Evolutionary conservation across 2,888 invertebrate species (phyloP).

Genomic region (Ditula angustiorana): DNA sequence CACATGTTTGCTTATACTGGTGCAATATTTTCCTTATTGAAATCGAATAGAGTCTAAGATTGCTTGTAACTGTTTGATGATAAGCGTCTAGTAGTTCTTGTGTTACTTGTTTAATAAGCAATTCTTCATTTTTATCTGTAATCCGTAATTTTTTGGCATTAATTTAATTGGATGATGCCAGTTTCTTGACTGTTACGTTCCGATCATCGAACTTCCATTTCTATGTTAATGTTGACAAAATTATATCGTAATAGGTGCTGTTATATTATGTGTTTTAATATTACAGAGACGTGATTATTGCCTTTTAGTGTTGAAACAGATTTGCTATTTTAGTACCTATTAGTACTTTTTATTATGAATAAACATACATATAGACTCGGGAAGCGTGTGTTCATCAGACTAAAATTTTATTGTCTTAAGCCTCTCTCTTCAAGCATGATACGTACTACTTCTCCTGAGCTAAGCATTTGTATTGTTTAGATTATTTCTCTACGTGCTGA

Average conservation of each 20-base stretch:
- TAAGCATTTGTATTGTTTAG: no score
- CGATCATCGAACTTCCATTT: not conserved
- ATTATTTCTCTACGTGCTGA: no score
- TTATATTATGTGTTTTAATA: not conserved
- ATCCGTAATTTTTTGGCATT: not conserved
- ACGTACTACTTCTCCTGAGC: no score
- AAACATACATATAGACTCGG: no score
- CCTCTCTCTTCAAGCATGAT: no score
- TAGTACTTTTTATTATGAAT: no score
- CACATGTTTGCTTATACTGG: not conserved
- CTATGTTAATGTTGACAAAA: not conserved
- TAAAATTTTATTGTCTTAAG: no score
- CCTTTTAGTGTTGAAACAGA: not conserved
- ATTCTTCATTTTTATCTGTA: slow-evolving; percentile 21
- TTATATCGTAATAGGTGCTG: not conserved
- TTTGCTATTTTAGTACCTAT: no score
- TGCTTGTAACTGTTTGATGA: not conserved
- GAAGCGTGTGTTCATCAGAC: no score
- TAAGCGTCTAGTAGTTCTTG: not conserved
- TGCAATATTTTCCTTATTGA: not conserved
- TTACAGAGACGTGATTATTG: not conserved
- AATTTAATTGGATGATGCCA: slow-evolving; percentile 18
- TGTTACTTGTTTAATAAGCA: slow-evolving; percentile 5
- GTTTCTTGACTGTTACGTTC: slow-evolving; percentile 5
- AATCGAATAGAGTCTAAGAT: not conserved